These are phyloP conservation scores for Crotalus helleri DNA, from an alignment of 2,113 vertebrate species.

Conservation along the genomic window DNA sequence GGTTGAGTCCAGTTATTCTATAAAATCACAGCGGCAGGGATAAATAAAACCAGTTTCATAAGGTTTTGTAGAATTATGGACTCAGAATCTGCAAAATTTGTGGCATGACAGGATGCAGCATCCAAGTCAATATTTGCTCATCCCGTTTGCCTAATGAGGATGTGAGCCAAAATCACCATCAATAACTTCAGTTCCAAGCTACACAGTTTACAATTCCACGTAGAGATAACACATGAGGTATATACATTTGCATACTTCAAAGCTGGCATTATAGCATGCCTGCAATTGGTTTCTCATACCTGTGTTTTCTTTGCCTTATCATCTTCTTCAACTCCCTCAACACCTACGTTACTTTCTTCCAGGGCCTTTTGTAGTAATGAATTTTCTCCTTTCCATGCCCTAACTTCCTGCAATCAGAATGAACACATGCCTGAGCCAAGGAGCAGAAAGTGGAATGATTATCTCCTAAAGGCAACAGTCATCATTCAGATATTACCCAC, in stretches of 20 bases:
- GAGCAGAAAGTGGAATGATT: not conserved
- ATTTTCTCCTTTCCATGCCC: conserved; percentile 81
- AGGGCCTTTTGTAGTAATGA: conserved; percentile 74
- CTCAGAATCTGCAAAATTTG: not conserved
- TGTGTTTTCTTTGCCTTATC: conserved; percentile 73
- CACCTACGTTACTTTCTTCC: conserved; percentile 74
- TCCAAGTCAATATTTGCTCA: not conserved
- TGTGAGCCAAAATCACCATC: not conserved
- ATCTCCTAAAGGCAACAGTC: conserved; percentile 22
- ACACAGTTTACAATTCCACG: not conserved
- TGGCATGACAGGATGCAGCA: not conserved
- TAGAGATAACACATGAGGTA: not conserved
- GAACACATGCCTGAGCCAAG: not conserved
- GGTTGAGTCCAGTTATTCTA: not conserved
- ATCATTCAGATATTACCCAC: conserved; percentile 31
- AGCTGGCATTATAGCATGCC: not conserved
- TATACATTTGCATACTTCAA: not conserved
- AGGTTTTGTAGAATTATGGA: not conserved
- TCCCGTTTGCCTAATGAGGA: not conserved
- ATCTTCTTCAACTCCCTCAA: conserved; percentile 76
- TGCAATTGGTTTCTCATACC: conserved; percentile 50
- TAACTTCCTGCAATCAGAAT: conserved; percentile 78
- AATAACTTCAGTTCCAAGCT: not conserved
- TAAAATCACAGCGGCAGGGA: not conserved
- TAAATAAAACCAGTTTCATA: not conserved